Evolutionary conservation across 2,113 vertebrate species (phyloP).

Genomic region (human): GRCh38 chr16:47995001-47995500

Average conservation of each 20-base stretch:
- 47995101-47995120: neutral
- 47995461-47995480: neutral
- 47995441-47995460: neutral
- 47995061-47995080: neutral
- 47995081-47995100: neutral
- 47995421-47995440: neutral
- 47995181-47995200: neutral
- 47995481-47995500: neutral
- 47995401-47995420: neutral
- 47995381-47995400: neutral
- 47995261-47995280: neutral
- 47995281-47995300: neutral
- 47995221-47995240: neutral
- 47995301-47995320: neutral
- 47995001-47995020: neutral
- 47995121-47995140: neutral
- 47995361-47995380: neutral
- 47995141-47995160: neutral
- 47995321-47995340: neutral
- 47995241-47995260: accelerated
- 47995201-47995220: neutral
- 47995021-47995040: neutral
- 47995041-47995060: neutral
- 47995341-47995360: neutral
- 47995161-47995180: neutral